Base-by-base conservation (phyloP, 1,140 invertebrate species). In the Tenebrio molitor region DNA sequence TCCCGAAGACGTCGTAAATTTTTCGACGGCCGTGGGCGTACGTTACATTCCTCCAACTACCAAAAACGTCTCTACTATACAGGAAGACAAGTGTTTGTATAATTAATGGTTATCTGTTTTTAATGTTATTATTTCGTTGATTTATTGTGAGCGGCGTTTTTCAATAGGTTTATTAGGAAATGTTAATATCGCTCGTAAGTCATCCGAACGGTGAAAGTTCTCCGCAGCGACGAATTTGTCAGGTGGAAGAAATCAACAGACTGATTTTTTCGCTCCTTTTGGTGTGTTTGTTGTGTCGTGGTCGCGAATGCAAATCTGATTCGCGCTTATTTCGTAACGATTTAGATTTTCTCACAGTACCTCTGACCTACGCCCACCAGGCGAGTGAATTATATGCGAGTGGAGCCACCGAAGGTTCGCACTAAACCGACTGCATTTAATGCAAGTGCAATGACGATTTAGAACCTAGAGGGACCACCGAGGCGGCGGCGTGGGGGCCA, bases 281-380 rank as follows among this genome's bases (percentile, higher is more conserved):
- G 25, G n/a, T n/a, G n/a, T n/a, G n/a, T n/a, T n/a, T n/a, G n/a
- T n/a, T n/a, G n/a, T n/a, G n/a, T n/a, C n/a, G n/a, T n/a, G n/a
- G n/a, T n/a, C n/a, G n/a, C 15, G 44, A 50, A 58, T 58, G 50
- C 50, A 58, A 58, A 58, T 58, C 50, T 15, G 50, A 58, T 58
- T 58, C 50, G 50, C 50, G 50, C 19, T 58, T 29, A 58, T 58
- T 58, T 58, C 50, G 50, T 29, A 58, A 50, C 44, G 44, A 58
- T 58, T 58, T 58, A 25, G 50, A 58, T 58, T 58, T 58, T 58
- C 50, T 58, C 50, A 58, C 23, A 58, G 50, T 58, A 58, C 50
- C 50, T 58, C 50, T 58, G 50, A 58, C 50, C 50, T 58, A 29
- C 50, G 50, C 50, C 50, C 50, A 58, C 50, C 23, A 58, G 19